phyloP scores from a whole-genome alignment of 2,888 invertebrate genomes.

The Sicus ferrugineus region DNA sequence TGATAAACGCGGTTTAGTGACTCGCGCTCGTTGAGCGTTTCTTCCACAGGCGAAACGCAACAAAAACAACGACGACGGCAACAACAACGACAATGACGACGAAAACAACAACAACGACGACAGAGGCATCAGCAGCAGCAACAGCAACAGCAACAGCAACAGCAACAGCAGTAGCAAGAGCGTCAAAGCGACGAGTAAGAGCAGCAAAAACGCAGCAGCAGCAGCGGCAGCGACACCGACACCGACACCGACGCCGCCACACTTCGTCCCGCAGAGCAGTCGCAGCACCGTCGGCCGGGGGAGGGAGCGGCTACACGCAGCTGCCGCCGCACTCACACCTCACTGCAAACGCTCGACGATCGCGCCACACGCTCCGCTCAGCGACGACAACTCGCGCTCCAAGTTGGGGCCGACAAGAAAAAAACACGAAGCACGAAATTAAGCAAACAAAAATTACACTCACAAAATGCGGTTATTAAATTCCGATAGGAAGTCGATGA shows the following conservation, averaged over 20 bases:
- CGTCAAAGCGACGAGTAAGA: slow-evolving; percentile 7
- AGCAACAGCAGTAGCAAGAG: slow-evolving; percentile 5
- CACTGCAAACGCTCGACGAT: slow-evolving; percentile 19
- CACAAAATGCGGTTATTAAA: background rate
- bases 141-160: slow-evolving; percentile 30
- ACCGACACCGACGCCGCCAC: background rate
- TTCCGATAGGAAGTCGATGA: background rate
- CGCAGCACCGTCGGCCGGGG: background rate
- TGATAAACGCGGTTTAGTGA: background rate
- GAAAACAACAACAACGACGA: slow-evolving; percentile 33
- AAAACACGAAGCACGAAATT: slow-evolving; percentile 23
- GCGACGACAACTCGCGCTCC: background rate
- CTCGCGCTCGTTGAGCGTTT: slow-evolving; percentile 4
- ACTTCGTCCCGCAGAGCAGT: too few species aligned
- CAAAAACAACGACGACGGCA: background rate
- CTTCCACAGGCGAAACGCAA: slow-evolving; percentile 5
- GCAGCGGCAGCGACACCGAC: background rate
- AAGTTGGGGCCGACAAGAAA: slow-evolving; percentile 17
- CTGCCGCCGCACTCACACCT: slow-evolving; percentile 15
- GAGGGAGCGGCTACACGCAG: slow-evolving; percentile 19
- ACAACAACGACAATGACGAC: slow-evolving; percentile 17
- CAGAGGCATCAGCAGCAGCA: slow-evolving; percentile 34
- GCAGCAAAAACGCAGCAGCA: too few species aligned
- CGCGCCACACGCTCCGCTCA: slow-evolving; percentile 31
- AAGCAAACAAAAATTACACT: slow-evolving; percentile 8